A percentile compares a stretch with the other conserved stretches of the same genome.
Conservation (phyloP, 2,113 vertebrate species). For the Tachycineta bicolor region DNA sequence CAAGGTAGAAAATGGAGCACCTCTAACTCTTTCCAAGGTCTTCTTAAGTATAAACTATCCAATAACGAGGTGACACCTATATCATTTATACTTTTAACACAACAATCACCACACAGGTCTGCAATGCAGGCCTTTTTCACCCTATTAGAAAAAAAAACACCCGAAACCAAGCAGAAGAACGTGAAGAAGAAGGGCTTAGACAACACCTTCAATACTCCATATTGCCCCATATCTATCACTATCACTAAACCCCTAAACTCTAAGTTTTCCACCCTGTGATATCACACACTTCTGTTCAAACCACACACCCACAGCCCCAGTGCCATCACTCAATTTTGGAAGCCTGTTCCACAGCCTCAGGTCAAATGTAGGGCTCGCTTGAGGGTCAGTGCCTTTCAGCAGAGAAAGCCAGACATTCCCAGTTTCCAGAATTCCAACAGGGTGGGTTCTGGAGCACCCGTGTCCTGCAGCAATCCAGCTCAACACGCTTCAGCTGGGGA, state of each 20-base stretch:
- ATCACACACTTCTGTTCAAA: not conserved
- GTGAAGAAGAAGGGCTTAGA: not conserved
- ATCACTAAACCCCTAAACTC: not conserved
- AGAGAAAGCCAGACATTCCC: not conserved
- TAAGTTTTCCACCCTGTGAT: not conserved
- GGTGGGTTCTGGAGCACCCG: fast-evolving
- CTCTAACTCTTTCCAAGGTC: not conserved
- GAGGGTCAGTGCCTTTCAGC: too few species aligned
- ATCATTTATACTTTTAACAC: not conserved
- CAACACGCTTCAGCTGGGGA: not conserved
- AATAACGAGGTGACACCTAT: not conserved
- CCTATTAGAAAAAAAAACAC: not conserved
- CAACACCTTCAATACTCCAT: not conserved
- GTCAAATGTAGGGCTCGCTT: too few species aligned
- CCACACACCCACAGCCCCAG: not conserved
- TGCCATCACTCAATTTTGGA: not conserved
- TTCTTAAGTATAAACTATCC: not conserved
- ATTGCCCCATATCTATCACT: not conserved
- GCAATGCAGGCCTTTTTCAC: not conserved
- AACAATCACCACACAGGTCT: not conserved
- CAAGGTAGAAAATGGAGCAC: not conserved
- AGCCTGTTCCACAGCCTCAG: not conserved
- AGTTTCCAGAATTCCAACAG: not conserved
- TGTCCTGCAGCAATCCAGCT: not conserved
- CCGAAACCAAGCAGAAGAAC: not conserved